Base-by-base conservation (phyloP, 2,797 vertebrate genomes). In the Phyllotis vaccarum region DNA sequence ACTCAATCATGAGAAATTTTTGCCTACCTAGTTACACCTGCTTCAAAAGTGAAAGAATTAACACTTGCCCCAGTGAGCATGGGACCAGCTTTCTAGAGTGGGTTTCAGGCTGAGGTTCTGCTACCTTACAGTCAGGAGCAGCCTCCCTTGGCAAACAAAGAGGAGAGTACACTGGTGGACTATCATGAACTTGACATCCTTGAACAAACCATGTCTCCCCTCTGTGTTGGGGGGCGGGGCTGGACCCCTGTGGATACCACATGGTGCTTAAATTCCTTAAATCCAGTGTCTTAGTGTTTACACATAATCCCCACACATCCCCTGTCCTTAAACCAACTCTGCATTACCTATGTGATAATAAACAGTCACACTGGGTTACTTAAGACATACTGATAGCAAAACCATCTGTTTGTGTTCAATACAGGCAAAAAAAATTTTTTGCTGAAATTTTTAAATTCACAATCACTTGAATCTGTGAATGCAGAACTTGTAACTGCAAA, bases 21-120 rank as follows among this genome's bases (percentile, higher is more conserved):
- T 89, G n/a, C 66, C 85, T 92, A 37, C 90, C 91, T 78, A 89
- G 94, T 90, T 96, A 96, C 56, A 89, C 56, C 80, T 68, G 31
- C 88, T 37, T 70, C 10, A 46, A 80, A 96, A 94, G 76, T 70
- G 72, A 72, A 72, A 78, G 90, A 79, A 70, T 29, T n/a, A 46
- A 80, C 43, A 56, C 49, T 2, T 56, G 83, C 62, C 64, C 88
- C 46, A 58, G 16, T 24, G n/a, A 54, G 31, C 3, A 0, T 17
- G 46, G n/a, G 82, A 64, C 40, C 37, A 70, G 80, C 74, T 89
- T 86, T 68, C 74, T 37, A 1, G 3, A 22, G 60, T 0, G 12
- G 3, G 13, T 3, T 62, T 27, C n/a, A 40, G 62, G 46, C 58
- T 29, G 81, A 88, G 83, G 54, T n/a, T 58, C 14, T 76, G 78